phyloP scores from a whole-genome alignment of 2,888 invertebrate species.

The Anarsia innoxiella region DNA sequence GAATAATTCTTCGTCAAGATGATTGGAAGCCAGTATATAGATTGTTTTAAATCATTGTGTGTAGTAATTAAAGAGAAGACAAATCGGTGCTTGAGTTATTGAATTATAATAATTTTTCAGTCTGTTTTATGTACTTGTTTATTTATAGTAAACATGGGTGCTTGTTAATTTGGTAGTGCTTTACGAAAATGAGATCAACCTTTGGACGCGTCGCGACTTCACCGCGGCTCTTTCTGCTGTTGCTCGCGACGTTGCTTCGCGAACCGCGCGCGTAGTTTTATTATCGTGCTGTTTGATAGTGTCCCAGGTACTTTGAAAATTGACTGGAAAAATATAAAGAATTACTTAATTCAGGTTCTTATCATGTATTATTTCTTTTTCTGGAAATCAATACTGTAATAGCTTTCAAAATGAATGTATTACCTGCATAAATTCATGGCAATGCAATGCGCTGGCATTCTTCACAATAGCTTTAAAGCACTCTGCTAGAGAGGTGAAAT shows the following conservation, averaged over 20 bases:
- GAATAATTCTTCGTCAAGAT: no score
- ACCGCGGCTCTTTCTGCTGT: slow-evolving; percentile 59
- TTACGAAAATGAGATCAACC: slow-evolving; percentile 51
- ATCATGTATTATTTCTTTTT: no score
- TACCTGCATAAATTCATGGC: slow-evolving; percentile 93
- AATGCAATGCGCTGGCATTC: slow-evolving; percentile 85
- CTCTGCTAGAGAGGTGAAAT: slow-evolving; percentile 86
- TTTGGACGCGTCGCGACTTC: slow-evolving; percentile 27
- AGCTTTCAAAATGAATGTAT: no score
- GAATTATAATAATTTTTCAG: no score
- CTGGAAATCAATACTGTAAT: no score
- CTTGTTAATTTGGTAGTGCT: slow-evolving; percentile 29
- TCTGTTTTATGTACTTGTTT: background rate
- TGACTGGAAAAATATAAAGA: slow-evolving; percentile 82
- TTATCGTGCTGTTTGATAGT: slow-evolving; percentile 79
- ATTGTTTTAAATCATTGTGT: no score
- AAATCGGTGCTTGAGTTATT: no score
- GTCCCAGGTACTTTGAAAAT: slow-evolving; percentile 89
- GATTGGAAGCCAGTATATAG: no score
- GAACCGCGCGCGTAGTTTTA: slow-evolving; percentile 76
- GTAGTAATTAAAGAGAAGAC: no score
- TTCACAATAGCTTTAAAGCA: slow-evolving; percentile 88
- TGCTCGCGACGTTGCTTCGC: slow-evolving; percentile 72
- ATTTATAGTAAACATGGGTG: no score
- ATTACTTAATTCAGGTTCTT: no score